Percentiles rank a stretch among this genome's conserved stretches.
Evolutionary conservation across 2,797 vertebrate species (phyloP).

Genomic region (Mormyrus proboscirostris): DNA sequence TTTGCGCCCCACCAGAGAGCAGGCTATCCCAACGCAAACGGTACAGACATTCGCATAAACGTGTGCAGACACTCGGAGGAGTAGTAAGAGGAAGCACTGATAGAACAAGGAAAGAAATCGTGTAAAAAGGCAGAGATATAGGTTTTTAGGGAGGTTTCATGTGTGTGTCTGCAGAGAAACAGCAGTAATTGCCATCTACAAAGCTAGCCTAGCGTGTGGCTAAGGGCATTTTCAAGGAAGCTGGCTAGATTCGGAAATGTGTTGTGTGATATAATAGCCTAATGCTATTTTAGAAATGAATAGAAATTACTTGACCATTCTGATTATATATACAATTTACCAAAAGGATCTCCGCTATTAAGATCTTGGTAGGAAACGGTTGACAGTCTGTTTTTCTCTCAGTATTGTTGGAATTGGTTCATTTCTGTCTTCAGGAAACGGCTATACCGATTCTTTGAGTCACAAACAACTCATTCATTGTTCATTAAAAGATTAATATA

Average conservation of each 20-base stretch:
- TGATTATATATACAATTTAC: constrained; percentile 56
- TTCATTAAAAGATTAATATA: constrained; percentile 6
- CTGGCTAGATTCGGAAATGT: background rate
- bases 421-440: constrained; percentile 14
- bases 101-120: background rate
- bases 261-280: background rate
- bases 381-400: constrained; percentile 48
- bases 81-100: background rate
- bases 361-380: constrained; percentile 58
- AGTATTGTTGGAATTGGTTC: background rate
- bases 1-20: background rate
- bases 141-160: background rate
- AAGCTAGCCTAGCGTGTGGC: background rate
- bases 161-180: background rate
- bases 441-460: background rate
- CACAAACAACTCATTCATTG: constrained; percentile 16
- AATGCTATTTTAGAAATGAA: constrained; percentile 10
- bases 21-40: background rate
- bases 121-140: background rate
- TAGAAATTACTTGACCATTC: constrained; percentile 49
- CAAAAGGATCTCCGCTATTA: constrained; percentile 61
- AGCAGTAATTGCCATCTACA: background rate
- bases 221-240: background rate
- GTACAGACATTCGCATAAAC: background rate
- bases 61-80: background rate